Evolutionary conservation across 1,140 invertebrate genomes (phyloP).

Genomic region (Panulirus ornatus): DNA sequence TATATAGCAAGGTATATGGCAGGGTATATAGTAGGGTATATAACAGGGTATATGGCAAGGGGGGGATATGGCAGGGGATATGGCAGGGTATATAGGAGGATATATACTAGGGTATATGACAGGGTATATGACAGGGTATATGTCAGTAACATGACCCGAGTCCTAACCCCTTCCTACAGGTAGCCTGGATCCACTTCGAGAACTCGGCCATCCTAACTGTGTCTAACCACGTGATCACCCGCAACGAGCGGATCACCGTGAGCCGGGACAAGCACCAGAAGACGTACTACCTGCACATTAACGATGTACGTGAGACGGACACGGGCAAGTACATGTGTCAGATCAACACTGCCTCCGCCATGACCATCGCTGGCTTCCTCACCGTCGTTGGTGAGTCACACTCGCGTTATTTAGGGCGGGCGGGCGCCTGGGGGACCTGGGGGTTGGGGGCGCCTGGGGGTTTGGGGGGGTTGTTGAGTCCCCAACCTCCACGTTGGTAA

Average conservation of each 20-base stretch:
- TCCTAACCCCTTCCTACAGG: conserved; percentile 82
- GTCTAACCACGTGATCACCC: conserved; percentile 88
- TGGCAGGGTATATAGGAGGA: not conserved
- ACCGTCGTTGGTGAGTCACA: conserved; percentile 95
- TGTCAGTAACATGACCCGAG: too few relatives aligned
- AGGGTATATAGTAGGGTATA: not conserved
- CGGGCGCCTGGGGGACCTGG: too few relatives aligned
- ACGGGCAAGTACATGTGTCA: conserved; percentile 95
- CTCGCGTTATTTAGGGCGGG: too few relatives aligned
- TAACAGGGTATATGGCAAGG: not conserved
- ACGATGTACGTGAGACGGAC: conserved; percentile 93
- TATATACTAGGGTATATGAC: not conserved
- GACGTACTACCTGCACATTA: conserved; percentile 94
- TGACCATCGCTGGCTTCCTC: conserved; percentile 94
- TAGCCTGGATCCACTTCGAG: conserved; percentile 97
- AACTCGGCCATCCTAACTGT: conserved; percentile 95
- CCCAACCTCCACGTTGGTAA: too few relatives aligned
- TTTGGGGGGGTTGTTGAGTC: too few relatives aligned
- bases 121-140: not conserved
- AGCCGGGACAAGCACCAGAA: conserved; percentile 88
- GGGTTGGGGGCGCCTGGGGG: too few relatives aligned
- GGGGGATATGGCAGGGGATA: not conserved
- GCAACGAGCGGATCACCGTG: conserved; percentile 93
- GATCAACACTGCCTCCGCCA: conserved; percentile 95
- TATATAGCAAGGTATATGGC: not conserved